These are phyloP conservation scores for Idaea aversata DNA, from an alignment of 2,888 invertebrate species.

Conservation along the genomic window DNA sequence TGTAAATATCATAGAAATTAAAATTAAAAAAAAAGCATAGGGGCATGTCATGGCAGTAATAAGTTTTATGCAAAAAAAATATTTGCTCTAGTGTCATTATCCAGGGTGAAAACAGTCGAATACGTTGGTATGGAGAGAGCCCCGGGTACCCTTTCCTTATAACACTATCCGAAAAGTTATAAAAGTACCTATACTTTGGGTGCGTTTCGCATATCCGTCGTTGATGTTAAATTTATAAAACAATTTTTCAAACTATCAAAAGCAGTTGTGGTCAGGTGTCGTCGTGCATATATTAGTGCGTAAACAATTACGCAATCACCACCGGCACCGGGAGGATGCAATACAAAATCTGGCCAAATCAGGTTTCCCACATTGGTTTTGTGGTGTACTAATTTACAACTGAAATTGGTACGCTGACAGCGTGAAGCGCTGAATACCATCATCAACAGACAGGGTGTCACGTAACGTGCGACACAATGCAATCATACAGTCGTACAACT, in stretches of 20 bases:
- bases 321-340: neutral
- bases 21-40: no score
- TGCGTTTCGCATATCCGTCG: no score
- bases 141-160: no score
- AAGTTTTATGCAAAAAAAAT: no score
- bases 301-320: neutral
- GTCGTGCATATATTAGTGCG: neutral
- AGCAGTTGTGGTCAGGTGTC: neutral
- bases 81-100: no score
- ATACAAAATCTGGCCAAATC: slow-evolving; percentile 17
- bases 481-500: no score
- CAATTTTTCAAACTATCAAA: neutral
- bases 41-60: no score
- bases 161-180: no score
- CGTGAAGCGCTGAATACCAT: slow-evolving; percentile 7
- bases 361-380: slow-evolving; percentile 19
- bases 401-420: slow-evolving; percentile 8
- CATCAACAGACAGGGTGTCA: slow-evolving; percentile 4
- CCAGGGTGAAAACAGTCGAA: no score
- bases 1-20: no score
- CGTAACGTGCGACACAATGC: neutral
- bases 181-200: no score
- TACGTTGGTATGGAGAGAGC: no score
- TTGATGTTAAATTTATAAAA: neutral
- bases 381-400: slow-evolving; percentile 28